Evolutionary conservation across 2,888 invertebrate species (phyloP), one percentile per base, ranked within the genome.

Genomic region (Onchidella celtica): DNA sequence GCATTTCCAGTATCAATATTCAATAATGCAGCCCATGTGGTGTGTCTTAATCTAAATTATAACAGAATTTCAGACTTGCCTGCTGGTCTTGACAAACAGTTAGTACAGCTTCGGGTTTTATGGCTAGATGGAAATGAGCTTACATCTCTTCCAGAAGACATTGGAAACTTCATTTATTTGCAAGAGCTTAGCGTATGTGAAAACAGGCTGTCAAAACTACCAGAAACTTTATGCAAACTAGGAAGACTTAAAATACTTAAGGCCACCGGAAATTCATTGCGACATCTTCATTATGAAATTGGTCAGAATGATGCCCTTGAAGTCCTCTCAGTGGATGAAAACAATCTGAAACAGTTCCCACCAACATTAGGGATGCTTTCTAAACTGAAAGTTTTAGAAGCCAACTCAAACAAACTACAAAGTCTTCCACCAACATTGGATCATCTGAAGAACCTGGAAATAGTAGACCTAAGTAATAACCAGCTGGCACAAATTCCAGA

Each of bases 101-200:
- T 89, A 4, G 80, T 82, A 36, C 72, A 83, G 29, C 78, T 91
- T 6, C 66, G 87, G 59, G 73, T 84, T 32, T 84, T 91, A 9
- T 88, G 88, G 27, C 79, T 87, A 9, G 87, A 86, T 77, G 91
- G 91, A 9, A 91, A 91, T 81, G 82, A 86, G 38, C 65, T 91
- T 17, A 70, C 70, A 2, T n/a, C n/a, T 14, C 69, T 91, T 29
- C 89, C 90, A 32, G 61, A 83, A 40, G 80, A 84, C 21, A 79
- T 90, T 76, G 87, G 88, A 36, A 78, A 81, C 24, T 66, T 90
- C n/a, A 17, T 21, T 4, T 77, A 76, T 61, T 75, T 91, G 9
- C 38, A 83, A 68, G 88, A 89, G 74, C 70, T 90, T 14, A 84
- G 87, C 73, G 57, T 90, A 24, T 88, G 87, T 87, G 90, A 90